Conservation (phyloP, 2,797 vertebrate species). For the Galaxias olidus region DNA sequence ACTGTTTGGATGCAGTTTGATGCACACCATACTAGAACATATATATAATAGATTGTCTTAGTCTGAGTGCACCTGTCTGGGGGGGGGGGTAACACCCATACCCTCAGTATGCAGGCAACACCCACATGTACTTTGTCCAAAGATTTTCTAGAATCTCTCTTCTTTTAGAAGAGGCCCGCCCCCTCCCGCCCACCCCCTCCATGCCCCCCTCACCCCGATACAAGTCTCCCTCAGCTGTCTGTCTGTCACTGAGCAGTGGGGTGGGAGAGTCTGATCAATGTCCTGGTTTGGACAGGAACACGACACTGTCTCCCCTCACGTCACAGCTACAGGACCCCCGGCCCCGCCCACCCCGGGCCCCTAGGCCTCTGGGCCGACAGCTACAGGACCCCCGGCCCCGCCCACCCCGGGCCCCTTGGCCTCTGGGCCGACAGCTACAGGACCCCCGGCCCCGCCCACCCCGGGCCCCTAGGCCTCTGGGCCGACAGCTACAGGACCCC, state of each 20-base stretch:
- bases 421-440: too few relatives aligned
- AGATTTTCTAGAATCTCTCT: conserved; percentile 57
- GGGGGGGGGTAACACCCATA: too few relatives aligned
- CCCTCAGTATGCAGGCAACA: conserved; percentile 14
- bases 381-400: too few relatives aligned
- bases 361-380: too few relatives aligned
- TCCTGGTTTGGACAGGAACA: conserved; percentile 59
- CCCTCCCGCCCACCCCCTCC: conserved; percentile 17
- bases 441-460: too few relatives aligned
- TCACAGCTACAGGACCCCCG: conserved; percentile 57
- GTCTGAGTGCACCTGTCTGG: too few relatives aligned
- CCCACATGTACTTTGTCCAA: conserved; percentile 47
- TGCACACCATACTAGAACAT: too few relatives aligned
- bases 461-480: too few relatives aligned
- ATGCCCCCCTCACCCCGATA: conserved; percentile 46
- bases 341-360: too few relatives aligned
- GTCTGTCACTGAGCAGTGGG: conserved; percentile 13
- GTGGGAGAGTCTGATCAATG: conserved; percentile 73
- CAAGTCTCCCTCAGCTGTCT: conserved; percentile 27
- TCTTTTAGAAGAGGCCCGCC: conserved; percentile 25
- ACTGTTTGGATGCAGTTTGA: background rate
- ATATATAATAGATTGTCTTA: too few relatives aligned
- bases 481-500: too few relatives aligned
- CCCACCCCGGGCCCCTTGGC: too few relatives aligned
- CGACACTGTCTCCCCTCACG: conserved; percentile 42